phyloP scores from a whole-genome alignment of 2,888 invertebrate species.

The Brachyptera putata region DNA sequence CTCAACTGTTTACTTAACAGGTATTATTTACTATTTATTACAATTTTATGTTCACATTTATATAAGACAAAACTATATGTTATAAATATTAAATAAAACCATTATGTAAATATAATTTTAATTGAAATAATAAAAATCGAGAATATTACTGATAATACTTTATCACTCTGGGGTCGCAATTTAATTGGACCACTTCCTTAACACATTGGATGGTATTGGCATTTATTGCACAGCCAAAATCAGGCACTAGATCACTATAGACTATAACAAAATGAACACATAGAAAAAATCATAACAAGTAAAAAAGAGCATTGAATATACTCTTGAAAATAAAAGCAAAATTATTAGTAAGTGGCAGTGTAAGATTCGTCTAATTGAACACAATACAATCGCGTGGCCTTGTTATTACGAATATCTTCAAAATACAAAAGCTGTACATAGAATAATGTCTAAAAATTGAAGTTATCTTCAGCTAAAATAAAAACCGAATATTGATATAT shows the following conservation, averaged over 20 bases:
- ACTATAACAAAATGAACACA: conserved; percentile 14
- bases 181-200: conserved; percentile 5
- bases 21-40: not conserved
- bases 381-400: too few species aligned
- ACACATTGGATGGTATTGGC: conserved; percentile 7
- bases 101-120: not conserved
- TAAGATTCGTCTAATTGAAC: too few species aligned
- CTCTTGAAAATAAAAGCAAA: conserved; percentile 9
- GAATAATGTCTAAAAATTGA: too few species aligned
- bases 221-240: conserved; percentile 20
- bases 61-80: not conserved
- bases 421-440: too few species aligned
- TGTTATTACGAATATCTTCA: too few species aligned
- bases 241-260: conserved; percentile 12
- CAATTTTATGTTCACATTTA: not conserved
- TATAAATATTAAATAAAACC: conserved; percentile 13
- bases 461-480: too few species aligned
- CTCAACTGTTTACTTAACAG: too few species aligned
- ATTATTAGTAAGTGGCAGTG: conserved; percentile 17
- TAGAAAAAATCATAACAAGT: conserved; percentile 1
- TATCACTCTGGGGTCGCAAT: conserved; percentile 12
- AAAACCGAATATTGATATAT: too few species aligned
- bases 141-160: conserved; percentile 22
- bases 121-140: conserved; percentile 15
- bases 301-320: not conserved